Percentiles rank a stretch among this genome's conserved stretches.
These are phyloP conservation scores for Battus philenor DNA, from an alignment of 1,140 invertebrate genomes.

Conservation along the genomic window DNA sequence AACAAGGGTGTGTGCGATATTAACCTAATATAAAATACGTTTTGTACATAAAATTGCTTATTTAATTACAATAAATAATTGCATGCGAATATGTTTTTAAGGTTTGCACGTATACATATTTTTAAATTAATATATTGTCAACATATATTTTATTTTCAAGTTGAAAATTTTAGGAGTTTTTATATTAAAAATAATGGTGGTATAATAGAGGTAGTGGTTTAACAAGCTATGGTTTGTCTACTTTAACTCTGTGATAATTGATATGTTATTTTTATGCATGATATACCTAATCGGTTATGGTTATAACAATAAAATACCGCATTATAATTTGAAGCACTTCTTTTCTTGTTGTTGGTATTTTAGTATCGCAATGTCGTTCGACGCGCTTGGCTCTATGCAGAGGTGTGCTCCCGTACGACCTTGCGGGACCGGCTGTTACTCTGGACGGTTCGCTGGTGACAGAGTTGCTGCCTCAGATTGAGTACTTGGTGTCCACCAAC, in stretches of 20 bases:
- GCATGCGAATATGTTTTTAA: constrained; percentile 3
- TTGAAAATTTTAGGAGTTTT: neutral
- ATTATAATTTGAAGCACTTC: no score
- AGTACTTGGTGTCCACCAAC: constrained; percentile 77
- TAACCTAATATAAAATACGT: neutral
- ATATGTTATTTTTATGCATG: neutral
- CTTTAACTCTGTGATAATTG: no score
- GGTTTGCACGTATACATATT: constrained; percentile 2
- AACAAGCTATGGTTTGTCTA: no score
- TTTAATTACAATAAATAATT: constrained; percentile 5
- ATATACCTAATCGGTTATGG: no score
- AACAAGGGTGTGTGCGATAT: no score
- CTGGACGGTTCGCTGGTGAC: constrained; percentile 52
- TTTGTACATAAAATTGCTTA: neutral
- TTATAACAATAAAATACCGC: no score
- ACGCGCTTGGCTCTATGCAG: constrained; percentile 72
- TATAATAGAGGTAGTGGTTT: no score
- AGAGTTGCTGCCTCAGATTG: constrained; percentile 71
- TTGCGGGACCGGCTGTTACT: constrained; percentile 68
- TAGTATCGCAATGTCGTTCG: constrained; percentile 66
- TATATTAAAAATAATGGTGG: no score
- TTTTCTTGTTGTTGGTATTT: constrained; percentile 1
- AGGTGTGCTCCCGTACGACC: constrained; percentile 79
- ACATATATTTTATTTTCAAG: neutral
- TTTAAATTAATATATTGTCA: constrained; percentile 1